These are phyloP conservation scores for Pluvialis apricaria DNA, from an alignment of 2,113 vertebrate species.

Conservation along the genomic window DNA sequence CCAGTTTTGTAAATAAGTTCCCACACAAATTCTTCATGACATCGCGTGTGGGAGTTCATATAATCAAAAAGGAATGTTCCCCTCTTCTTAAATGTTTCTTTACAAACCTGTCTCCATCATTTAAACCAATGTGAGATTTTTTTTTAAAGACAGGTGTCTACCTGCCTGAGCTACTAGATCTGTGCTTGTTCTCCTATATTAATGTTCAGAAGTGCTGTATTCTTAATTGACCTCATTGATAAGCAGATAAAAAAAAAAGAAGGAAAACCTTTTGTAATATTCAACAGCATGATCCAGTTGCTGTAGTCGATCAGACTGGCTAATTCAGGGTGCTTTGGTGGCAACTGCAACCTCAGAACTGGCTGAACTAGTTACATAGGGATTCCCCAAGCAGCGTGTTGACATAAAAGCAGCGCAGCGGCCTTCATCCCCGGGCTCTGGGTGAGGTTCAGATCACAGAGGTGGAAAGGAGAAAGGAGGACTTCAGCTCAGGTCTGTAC, in stretches of 20 bases:
- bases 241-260: background rate
- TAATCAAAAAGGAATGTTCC: slow-evolving; percentile 62
- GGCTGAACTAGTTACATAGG: background rate
- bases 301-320: background rate
- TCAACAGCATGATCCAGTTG: background rate
- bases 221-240: background rate
- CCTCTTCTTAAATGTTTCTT: background rate
- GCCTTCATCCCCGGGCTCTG: background rate
- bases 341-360: background rate
- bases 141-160: background rate
- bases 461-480: background rate
- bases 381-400: background rate
- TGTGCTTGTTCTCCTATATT: background rate
- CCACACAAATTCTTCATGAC: slow-evolving; percentile 68
- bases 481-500: background rate
- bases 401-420: background rate
- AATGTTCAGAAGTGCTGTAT: background rate
- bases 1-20: slow-evolving; percentile 64
- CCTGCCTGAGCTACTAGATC: background rate
- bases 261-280: background rate
- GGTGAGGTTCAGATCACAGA: background rate
- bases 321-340: background rate
- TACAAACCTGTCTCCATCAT: background rate
- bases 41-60: slow-evolving; percentile 41
- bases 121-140: background rate